Percentiles rank a stretch among this genome's conserved stretches.
These are phyloP conservation scores for Medauroidea extradentata DNA, from an alignment of 1,140 invertebrate species.

Conservation along the genomic window DNA sequence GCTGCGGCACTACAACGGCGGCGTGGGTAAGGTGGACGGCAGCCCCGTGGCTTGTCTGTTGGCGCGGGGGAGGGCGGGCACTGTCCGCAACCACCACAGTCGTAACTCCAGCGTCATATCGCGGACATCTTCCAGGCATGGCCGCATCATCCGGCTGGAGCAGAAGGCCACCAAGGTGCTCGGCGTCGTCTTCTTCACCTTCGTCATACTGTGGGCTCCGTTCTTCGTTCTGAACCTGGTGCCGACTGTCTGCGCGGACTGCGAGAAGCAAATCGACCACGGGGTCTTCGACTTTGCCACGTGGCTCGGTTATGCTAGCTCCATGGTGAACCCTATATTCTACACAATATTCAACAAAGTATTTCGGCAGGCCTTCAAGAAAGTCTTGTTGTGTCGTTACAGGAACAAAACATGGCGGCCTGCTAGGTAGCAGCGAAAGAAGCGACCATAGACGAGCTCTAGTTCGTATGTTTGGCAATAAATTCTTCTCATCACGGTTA, in stretches of 20 bases:
- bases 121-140: slow-evolving; percentile 71
- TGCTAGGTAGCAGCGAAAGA: not conserved
- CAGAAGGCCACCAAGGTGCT: slow-evolving; percentile 88
- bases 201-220: slow-evolving; percentile 89
- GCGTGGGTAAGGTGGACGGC: not conserved
- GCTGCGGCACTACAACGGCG: slow-evolving; percentile 39
- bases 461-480: too few relatives aligned
- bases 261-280: slow-evolving; percentile 64
- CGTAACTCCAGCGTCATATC: slow-evolving; percentile 75
- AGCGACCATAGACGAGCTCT: too few relatives aligned
- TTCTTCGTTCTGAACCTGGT: slow-evolving; percentile 88
- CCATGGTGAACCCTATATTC: slow-evolving; percentile 91
- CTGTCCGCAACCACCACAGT: slow-evolving; percentile 58
- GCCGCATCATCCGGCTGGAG: slow-evolving; percentile 74
- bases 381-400: slow-evolving; percentile 76
- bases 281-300: slow-evolving; percentile 81
- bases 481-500: too few relatives aligned
- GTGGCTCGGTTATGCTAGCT: slow-evolving; percentile 90
- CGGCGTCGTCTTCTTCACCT: slow-evolving; percentile 89
- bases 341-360: slow-evolving; percentile 95
- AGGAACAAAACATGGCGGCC: slow-evolving; percentile 53
- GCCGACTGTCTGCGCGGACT: slow-evolving; percentile 70
- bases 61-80: slow-evolving; percentile 34
- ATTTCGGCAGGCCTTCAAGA: slow-evolving; percentile 85
- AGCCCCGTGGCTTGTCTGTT: slow-evolving; percentile 39